These are phyloP conservation scores for Oncopeltus fasciatus DNA, from an alignment of 1,140 invertebrate genomes.

Conservation along the genomic window DNA sequence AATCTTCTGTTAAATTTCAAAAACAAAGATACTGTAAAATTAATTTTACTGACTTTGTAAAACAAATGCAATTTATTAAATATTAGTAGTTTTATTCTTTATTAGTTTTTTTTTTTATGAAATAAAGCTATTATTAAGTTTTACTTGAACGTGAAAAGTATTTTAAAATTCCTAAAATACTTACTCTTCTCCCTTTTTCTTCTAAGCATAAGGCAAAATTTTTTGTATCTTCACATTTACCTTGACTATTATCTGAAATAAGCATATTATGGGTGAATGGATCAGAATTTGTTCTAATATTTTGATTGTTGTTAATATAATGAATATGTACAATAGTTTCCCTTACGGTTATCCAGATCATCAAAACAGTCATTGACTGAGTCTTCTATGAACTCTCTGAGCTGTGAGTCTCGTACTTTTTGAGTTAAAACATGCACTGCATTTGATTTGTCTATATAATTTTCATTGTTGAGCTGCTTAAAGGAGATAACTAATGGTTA, in stretches of 20 bases:
- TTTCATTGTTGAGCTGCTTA: conserved; percentile 22
- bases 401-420: conserved; percentile 21
- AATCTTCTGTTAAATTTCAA: too few species aligned
- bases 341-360: conserved; percentile 20
- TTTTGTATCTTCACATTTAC: conserved; percentile 20
- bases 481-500: too few species aligned
- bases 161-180: too few species aligned
- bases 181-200: conserved; percentile 18
- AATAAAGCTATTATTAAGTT: too few species aligned
- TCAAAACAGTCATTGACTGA: conserved; percentile 25
- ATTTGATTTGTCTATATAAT: conserved; percentile 19
- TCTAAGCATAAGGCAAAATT: conserved; percentile 21
- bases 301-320: neutral
- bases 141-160: too few species aligned
- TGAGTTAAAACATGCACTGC: conserved; percentile 20
- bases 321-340: neutral
- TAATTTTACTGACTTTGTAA: too few species aligned
- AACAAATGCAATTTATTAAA: too few species aligned
- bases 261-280: neutral
- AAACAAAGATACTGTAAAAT: too few species aligned
- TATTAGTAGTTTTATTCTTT: too few species aligned
- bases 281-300: neutral
- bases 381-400: conserved; percentile 24
- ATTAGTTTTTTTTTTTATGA: too few species aligned
- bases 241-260: conserved; percentile 14